Conservation (phyloP, 2,888 invertebrate species). For the Arrhopalites spinosus region DNA sequence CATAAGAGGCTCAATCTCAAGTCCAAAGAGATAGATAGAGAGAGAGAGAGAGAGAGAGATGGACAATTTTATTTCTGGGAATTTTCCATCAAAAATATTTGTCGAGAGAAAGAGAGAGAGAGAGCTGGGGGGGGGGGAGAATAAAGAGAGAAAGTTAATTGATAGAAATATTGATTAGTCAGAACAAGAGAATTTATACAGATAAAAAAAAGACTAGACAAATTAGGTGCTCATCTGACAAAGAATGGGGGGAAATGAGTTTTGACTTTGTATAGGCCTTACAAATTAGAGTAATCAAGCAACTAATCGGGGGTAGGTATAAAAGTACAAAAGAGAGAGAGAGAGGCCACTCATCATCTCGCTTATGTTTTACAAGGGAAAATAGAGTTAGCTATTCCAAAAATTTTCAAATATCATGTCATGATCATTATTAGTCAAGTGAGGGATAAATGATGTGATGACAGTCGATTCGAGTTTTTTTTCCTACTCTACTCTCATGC, state of each 20-base stretch:
- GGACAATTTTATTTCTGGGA: no score
- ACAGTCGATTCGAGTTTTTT: constrained; percentile 8
- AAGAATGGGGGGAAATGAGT: no score
- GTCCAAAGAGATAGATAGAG: no score
- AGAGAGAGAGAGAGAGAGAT: no score
- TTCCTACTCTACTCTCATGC: constrained; percentile 14
- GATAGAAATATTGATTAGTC: not conserved
- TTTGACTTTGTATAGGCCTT: not conserved
- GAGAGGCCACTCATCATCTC: not conserved
- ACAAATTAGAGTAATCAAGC: not conserved
- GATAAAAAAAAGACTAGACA: not conserved
- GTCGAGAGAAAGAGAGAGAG: no score
- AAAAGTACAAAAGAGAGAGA: not conserved
- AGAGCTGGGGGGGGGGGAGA: no score
- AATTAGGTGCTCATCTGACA: no score
- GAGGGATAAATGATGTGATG: constrained; percentile 34
- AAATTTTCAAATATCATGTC: constrained; percentile 15
- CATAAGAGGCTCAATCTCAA: no score
- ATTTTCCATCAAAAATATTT: no score
- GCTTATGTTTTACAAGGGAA: not conserved
- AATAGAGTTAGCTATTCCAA: no score
- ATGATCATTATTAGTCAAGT: constrained; percentile 34
- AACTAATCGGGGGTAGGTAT: not conserved
- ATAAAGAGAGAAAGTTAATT: no score
- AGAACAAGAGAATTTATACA: not conserved